A percentile compares a stretch with the other conserved stretches of the same genome.
These are phyloP conservation scores for Bos javanicus DNA, from an alignment of 2,113 vertebrate species.

Conservation along the genomic window DNA sequence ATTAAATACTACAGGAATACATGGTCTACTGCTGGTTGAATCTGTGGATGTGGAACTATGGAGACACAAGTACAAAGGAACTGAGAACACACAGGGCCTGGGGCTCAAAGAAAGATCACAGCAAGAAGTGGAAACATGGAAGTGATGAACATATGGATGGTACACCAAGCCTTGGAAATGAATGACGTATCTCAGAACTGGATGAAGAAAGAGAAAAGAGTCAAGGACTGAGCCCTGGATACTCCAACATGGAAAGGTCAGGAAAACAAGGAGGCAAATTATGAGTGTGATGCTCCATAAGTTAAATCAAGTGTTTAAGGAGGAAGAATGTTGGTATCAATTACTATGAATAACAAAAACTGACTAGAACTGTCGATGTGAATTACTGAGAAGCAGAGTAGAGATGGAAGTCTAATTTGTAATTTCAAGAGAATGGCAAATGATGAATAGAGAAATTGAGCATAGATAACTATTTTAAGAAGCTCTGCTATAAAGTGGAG, in stretches of 20 bases:
- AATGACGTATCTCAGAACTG: background rate
- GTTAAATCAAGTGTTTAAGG: background rate
- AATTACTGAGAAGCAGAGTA: background rate
- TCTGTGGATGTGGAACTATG: background rate
- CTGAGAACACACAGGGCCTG: background rate
- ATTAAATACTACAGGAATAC: background rate
- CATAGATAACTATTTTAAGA: background rate
- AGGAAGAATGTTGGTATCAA: background rate
- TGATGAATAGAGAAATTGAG: background rate
- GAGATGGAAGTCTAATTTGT: background rate
- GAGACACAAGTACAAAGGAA: background rate
- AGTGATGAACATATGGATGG: background rate
- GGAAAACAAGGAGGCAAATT: background rate
- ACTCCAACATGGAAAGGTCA: background rate
- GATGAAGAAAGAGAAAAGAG: background rate
- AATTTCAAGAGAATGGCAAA: background rate
- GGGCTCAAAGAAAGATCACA: background rate
- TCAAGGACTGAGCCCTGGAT: background rate
- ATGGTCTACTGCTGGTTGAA: background rate
- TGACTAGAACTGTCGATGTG: background rate
- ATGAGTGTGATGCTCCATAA: background rate
- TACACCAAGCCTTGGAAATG: background rate
- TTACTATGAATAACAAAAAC: background rate
- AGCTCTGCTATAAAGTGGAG: background rate
- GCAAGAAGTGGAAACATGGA: background rate